phyloP scores from a whole-genome alignment of 2,888 invertebrate genomes.

The Chromoteleia sp. region DNA sequence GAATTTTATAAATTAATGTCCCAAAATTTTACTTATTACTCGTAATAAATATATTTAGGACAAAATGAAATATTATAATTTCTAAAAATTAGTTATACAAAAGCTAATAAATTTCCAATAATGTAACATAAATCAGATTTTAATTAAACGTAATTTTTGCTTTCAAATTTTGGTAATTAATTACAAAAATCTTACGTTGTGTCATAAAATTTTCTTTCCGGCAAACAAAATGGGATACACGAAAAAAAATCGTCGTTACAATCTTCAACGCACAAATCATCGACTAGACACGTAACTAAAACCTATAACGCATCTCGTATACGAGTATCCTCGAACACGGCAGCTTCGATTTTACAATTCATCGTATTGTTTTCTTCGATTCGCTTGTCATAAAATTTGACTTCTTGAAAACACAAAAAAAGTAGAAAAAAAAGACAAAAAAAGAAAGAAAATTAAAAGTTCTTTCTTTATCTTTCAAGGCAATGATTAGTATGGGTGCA shows the following conservation, averaged over 20 bases:
- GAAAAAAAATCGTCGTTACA: constrained; percentile 38
- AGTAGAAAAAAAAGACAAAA: no score
- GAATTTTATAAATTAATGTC: background rate
- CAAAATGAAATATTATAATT: no score
- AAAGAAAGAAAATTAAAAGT: background rate
- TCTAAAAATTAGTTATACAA: no score
- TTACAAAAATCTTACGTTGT: background rate
- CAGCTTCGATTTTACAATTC: constrained; percentile 47
- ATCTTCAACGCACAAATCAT: constrained; percentile 57
- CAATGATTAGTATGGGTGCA: constrained; percentile 27
- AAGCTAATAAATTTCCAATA: no score
- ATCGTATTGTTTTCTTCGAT: constrained; percentile 3
- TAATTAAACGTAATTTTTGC: no score
- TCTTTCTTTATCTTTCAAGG: background rate
- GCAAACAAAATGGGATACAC: constrained; percentile 34
- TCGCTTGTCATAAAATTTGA: constrained; percentile 13
- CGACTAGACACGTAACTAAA: constrained; percentile 68
- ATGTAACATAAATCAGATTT: no score
- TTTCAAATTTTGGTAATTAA: no score
- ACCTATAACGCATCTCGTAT: constrained; percentile 67
- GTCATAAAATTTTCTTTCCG: constrained; percentile 13
- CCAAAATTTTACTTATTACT: no score
- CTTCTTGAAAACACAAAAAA: constrained; percentile 6
- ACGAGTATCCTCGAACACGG: constrained; percentile 67
- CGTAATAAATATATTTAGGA: no score